Conservation (phyloP, 2,113 vertebrate genomes). For the Osmerus eperlanus region DNA sequence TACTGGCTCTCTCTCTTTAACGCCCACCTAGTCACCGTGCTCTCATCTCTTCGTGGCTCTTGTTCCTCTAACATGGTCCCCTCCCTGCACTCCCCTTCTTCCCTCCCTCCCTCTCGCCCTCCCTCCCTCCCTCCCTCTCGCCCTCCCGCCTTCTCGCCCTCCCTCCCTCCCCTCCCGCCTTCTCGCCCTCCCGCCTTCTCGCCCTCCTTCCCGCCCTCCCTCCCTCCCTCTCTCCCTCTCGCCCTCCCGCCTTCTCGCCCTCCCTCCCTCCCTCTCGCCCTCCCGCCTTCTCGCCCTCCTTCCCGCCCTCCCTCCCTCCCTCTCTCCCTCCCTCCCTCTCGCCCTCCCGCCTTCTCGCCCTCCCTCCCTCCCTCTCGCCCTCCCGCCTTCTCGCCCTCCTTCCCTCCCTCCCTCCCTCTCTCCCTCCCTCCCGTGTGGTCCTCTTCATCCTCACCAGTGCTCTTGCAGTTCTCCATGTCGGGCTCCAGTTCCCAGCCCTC, state of each 20-base stretch:
- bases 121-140: neutral
- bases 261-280: neutral
- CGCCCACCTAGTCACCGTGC: neutral
- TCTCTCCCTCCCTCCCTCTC: neutral
- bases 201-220: neutral
- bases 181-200: neutral
- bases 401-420: neutral
- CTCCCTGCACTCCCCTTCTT: neutral
- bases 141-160: too few species aligned
- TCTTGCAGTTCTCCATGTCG: constrained; percentile 92
- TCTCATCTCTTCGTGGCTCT: neutral
- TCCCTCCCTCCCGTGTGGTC: neutral
- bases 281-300: neutral
- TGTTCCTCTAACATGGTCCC: neutral
- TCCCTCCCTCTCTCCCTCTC: neutral
- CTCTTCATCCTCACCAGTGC: constrained; percentile 73
- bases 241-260: too few species aligned
- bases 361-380: neutral
- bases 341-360: too few species aligned
- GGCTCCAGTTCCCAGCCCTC: constrained; percentile 92
- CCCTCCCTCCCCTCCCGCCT: neutral
- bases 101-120: neutral
- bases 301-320: neutral
- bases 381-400: neutral
- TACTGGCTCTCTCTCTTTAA: neutral